phyloP scores from a whole-genome alignment of 2,797 vertebrate species.

The Parambassis ranga region DNA sequence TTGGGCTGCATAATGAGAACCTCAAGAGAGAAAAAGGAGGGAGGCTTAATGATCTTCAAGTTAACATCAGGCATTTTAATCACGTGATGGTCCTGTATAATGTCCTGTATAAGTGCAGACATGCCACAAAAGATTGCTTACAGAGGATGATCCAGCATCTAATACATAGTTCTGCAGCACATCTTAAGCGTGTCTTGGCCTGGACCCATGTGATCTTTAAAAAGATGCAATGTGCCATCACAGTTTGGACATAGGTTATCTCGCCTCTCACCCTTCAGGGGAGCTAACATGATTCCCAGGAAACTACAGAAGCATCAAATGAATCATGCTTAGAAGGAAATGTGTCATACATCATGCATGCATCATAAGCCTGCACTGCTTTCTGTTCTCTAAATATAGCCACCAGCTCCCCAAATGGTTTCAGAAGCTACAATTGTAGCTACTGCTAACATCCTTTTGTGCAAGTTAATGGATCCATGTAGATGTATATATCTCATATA shows the following conservation, averaged over 20 bases:
- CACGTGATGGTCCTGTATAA: constrained; percentile 21
- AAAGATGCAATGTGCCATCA: constrained; percentile 27
- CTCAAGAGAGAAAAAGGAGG: constrained; percentile 17
- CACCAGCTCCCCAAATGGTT: background rate
- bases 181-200: constrained; percentile 26
- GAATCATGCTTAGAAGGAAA: constrained; percentile 23
- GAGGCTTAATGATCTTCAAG: constrained; percentile 33
- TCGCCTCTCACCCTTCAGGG: constrained; percentile 23
- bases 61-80: constrained; percentile 41
- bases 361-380: background rate
- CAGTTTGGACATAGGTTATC: constrained; percentile 41
- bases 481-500: constrained; percentile 4
- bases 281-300: constrained; percentile 53
- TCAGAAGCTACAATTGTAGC: background rate
- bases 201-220: constrained; percentile 54
- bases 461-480: background rate
- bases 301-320: constrained; percentile 22
- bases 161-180: constrained; percentile 31
- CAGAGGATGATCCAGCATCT: constrained; percentile 33
- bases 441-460: background rate
- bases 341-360: constrained; percentile 23
- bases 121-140: constrained; percentile 19
- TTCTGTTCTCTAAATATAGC: background rate
- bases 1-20: constrained; percentile 11
- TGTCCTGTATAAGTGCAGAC: constrained; percentile 23